Conservation (phyloP, 2,113 vertebrate genomes). For the Hirundichthys speculiger region DNA sequence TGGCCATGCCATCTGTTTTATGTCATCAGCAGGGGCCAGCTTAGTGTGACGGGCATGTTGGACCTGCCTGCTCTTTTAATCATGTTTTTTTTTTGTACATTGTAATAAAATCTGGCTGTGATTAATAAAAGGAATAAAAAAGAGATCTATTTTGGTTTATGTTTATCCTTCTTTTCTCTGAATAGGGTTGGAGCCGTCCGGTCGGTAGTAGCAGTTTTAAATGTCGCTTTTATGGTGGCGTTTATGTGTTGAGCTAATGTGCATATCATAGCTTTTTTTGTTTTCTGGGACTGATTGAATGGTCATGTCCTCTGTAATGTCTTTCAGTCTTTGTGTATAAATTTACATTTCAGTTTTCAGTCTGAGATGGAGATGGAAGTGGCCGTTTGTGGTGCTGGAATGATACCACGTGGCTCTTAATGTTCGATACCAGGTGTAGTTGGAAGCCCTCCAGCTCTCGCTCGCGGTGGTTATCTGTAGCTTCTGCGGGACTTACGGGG, state of each 20-base stretch:
- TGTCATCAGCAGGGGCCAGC: constrained; percentile 52
- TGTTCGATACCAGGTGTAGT: neutral
- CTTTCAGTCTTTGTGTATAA: neutral
- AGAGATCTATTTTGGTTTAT: no score
- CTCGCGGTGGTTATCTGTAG: constrained; percentile 22
- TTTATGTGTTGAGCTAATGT: no score
- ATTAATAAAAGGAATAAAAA: no score
- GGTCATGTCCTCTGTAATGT: no score
- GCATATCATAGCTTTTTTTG: neutral
- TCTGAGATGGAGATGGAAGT: no score
- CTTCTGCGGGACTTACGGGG: neutral
- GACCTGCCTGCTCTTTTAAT: constrained; percentile 40
- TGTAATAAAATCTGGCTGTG: no score
- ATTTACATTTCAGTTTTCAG: neutral
- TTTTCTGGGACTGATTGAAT: neutral
- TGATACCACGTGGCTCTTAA: no score
- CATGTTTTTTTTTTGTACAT: neutral
- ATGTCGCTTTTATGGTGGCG: no score
- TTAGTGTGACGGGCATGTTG: constrained; percentile 44
- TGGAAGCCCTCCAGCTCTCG: neutral
- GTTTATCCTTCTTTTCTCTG: no score
- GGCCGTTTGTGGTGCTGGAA: no score
- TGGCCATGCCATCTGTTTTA: constrained; percentile 60
- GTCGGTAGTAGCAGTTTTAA: no score
- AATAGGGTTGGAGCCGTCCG: no score